phyloP scores from a whole-genome alignment of 2,797 vertebrate species.

The Chaetophractus vellerosus region DNA sequence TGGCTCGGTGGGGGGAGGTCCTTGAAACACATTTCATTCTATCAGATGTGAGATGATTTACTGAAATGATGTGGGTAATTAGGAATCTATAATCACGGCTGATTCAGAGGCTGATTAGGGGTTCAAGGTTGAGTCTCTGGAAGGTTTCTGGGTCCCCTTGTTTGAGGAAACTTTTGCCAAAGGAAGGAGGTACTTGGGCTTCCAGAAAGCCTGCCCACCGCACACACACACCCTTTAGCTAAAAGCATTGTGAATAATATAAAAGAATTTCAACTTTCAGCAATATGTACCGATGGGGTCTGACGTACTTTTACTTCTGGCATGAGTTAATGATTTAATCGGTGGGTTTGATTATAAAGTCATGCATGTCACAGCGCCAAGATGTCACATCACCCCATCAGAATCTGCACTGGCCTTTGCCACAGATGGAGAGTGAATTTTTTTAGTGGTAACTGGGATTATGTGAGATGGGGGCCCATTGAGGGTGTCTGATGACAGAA shows the following conservation, averaged over 20 bases:
- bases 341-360: neutral
- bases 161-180: neutral
- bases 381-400: neutral
- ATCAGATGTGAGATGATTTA: neutral
- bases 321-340: neutral
- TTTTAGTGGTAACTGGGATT: neutral
- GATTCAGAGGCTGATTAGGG: neutral
- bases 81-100: neutral
- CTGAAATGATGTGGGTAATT: neutral
- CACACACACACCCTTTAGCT: neutral
- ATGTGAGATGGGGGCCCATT: rapidly evolving
- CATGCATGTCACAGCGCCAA: neutral
- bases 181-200: neutral
- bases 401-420: rapidly evolving
- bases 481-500: neutral
- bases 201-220: neutral
- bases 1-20: neutral
- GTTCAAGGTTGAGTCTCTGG: neutral
- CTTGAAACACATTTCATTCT: neutral
- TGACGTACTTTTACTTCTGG: neutral
- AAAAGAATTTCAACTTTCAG: neutral
- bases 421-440: neutral
- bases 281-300: neutral
- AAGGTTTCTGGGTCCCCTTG: neutral
- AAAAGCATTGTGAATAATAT: neutral